Percentiles rank a stretch among this genome's conserved stretches.
These are phyloP conservation scores for Eumerus sabulonum DNA, from an alignment of 2,888 invertebrate species.

Conservation along the genomic window DNA sequence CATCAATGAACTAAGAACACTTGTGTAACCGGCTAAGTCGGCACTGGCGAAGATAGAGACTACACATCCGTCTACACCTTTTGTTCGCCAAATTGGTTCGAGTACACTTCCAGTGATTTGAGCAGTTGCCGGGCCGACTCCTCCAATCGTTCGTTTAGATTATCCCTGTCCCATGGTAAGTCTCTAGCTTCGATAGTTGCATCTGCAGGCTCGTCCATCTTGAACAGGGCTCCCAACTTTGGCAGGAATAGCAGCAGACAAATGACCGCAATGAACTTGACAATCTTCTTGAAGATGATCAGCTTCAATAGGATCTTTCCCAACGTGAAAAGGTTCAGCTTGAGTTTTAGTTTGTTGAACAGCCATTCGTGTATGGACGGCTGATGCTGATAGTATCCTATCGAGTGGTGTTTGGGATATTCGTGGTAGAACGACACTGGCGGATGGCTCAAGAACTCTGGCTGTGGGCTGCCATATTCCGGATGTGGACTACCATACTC, in stretches of 20 bases:
- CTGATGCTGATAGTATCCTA: conserved; percentile 77
- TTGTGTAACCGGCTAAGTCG: too few species aligned
- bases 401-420: conserved; percentile 76
- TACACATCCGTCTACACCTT: conserved; percentile 18
- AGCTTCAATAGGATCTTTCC: conserved; percentile 88
- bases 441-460: conserved; percentile 70
- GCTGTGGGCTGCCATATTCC: conserved; percentile 75
- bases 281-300: conserved; percentile 89
- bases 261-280: conserved; percentile 88
- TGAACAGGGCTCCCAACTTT: conserved; percentile 80
- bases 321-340: conserved; percentile 85
- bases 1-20: too few species aligned
- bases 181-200: conserved; percentile 45
- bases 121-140: conserved; percentile 48
- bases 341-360: conserved; percentile 84
- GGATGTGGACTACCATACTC: conserved; percentile 78
- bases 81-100: conserved; percentile 47
- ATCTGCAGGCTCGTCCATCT: conserved; percentile 71
- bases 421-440: conserved; percentile 47
- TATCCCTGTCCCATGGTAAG: conserved; percentile 37
- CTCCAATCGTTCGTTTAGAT: conserved; percentile 51
- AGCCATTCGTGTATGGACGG: conserved; percentile 79
- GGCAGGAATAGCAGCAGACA: conserved; percentile 88
- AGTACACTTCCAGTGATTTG: conserved; percentile 40
- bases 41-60: too few species aligned